Conservation (phyloP, 2,797 vertebrate species). For the Protonibea diacanthus region DNA sequence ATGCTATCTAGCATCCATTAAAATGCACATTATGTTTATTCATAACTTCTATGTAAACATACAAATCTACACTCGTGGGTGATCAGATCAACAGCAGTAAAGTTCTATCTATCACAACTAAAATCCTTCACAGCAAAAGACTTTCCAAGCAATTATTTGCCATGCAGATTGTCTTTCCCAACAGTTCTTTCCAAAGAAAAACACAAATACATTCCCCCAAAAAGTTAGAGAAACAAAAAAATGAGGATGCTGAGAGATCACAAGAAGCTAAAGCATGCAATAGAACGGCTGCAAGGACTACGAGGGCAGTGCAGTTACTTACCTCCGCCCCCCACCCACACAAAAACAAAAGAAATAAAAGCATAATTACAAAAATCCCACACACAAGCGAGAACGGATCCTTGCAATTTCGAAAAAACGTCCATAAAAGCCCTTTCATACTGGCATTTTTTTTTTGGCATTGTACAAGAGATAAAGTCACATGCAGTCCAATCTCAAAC, state of each 20-base stretch:
- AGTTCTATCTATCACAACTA: neutral
- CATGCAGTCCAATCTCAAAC: constrained; percentile 47
- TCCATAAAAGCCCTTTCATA: constrained; percentile 23
- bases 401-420: neutral
- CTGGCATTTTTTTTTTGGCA: neutral
- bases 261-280: constrained; percentile 28
- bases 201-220: neutral
- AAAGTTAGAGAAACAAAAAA: constrained; percentile 5
- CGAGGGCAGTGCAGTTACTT: constrained; percentile 45
- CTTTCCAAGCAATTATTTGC: neutral
- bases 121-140: constrained; percentile 17
- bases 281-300: constrained; percentile 3
- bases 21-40: neutral
- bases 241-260: neutral
- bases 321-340: constrained; percentile 59
- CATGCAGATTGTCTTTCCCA: neutral
- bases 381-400: neutral
- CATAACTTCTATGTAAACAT: neutral
- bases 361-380: constrained; percentile 14
- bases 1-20: neutral
- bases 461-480: constrained; percentile 26
- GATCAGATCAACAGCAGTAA: neutral
- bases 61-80: neutral
- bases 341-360: constrained; percentile 49
- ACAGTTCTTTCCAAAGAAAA: neutral